Percentiles rank a stretch among this genome's conserved stretches.
Evolutionary conservation across 35 echinoderm and acorn worm genomes (phyloP).

Genomic region (Ptychodera flava): DNA sequence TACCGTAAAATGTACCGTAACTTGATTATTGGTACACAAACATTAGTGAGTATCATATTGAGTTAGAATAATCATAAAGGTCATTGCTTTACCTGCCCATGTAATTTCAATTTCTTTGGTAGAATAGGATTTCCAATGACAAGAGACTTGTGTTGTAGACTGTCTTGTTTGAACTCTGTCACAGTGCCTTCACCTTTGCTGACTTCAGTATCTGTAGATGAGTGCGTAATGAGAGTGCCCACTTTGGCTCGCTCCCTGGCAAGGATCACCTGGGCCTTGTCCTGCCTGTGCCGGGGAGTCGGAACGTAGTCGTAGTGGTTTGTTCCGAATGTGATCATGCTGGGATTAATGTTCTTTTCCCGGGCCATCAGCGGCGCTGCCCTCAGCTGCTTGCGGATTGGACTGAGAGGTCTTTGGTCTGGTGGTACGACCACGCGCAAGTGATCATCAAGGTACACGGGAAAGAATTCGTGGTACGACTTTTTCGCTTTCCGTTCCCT

Average conservation of each 20-base stretch:
- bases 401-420: constrained; percentile 40
- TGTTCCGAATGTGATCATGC: constrained; percentile 56
- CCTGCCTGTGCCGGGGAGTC: background rate
- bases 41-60: too few species aligned
- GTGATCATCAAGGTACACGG: constrained; percentile 79
- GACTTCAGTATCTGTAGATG: constrained; percentile 80
- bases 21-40: too few species aligned
- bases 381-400: constrained; percentile 22
- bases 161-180: constrained; percentile 31
- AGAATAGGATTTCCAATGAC: constrained; percentile 80
- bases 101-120: constrained; percentile 46
- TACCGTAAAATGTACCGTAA: too few species aligned
- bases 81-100: constrained; percentile 84
- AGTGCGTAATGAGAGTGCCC: constrained; percentile 55
- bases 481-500: background rate
- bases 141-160: constrained; percentile 14
- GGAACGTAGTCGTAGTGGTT: constrained; percentile 33
- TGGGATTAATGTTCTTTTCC: constrained; percentile 47
- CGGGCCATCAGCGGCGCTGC: constrained; percentile 61
- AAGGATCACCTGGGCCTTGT: constrained; percentile 36
- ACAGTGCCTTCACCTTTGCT: constrained; percentile 32
- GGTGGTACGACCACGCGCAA: constrained; percentile 69
- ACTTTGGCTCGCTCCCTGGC: background rate
- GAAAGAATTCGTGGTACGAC: background rate
- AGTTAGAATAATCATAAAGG: too few species aligned